Base-by-base conservation (phyloP, 2,888 invertebrate species). In the Gandaritis pyraliata region DNA sequence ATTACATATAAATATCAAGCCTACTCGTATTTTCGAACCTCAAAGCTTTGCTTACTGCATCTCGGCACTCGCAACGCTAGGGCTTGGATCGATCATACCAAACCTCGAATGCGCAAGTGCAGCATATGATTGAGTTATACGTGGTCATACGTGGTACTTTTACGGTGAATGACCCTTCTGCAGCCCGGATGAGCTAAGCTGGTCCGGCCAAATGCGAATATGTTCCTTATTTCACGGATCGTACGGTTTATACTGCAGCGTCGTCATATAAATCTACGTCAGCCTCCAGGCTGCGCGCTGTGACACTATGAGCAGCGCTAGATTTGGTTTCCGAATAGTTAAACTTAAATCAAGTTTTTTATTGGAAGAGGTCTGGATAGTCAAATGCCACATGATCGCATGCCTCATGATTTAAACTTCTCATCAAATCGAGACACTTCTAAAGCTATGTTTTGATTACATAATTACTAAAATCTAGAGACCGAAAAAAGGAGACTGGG, bases 91-190 rank as follows among this genome's bases (percentile, higher is more conserved):
- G 65, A 68, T 66, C 47, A 60, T n/a, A 6, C 12, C 47, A 61
- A 61, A 56, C 41, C 23, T 39, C 18, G 43, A 56, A 48, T 52
- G 61, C 59, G 68, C 68, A 68, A 64, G 65, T 66, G 68, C 64
- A 61, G 15, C 13, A 33, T 29, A 29, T 58, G 39, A 65, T 48
- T 54, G 39, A 50, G 46, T 55, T 29, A 46, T 23, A 46, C n/a
- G 12, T 3, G 11, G 41, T 51, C 15, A 41, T 23, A 46, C 29
- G 23, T 29, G 16, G 10, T 33, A 16, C 10, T 10, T 2, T 16
- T n/a, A 13, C 23, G 59, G 50, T 53, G 51, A 46, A 23, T 55
- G 54, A 57, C 51, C 61, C 58, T 39, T 43, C 36, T 43, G 52
- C 39, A 52, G 10, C 54, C 54, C 29, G 56, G 48, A 15, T 33